Evolutionary conservation across 2,113 vertebrate species (phyloP).

Genomic region (Sarotherodon lohbergeri): DNA sequence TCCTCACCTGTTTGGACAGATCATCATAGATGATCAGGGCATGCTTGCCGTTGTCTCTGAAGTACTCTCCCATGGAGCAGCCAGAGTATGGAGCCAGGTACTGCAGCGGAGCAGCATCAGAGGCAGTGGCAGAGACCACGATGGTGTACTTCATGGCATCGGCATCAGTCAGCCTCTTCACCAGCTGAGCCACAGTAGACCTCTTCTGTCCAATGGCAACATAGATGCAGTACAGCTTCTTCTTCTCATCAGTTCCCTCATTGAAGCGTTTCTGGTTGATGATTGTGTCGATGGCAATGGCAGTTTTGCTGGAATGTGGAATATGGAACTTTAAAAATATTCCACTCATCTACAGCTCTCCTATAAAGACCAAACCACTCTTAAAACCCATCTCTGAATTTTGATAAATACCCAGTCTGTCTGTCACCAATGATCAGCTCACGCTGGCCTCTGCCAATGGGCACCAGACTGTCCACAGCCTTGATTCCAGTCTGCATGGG

Average conservation of each 20-base stretch:
- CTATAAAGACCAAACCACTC: background rate
- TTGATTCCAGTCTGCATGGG: slow-evolving; percentile 99
- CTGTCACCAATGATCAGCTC: slow-evolving; percentile 98
- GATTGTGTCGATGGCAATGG: slow-evolving; percentile 97
- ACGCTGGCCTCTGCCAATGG: slow-evolving; percentile 95
- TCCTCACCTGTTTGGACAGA: slow-evolving; percentile 93
- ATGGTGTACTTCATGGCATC: slow-evolving; percentile 99
- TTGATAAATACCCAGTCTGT: slow-evolving; percentile 84
- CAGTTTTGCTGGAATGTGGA: slow-evolving; percentile 82
- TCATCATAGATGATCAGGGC: slow-evolving; percentile 98
- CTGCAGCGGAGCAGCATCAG: slow-evolving; percentile 94
- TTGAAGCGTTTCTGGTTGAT: slow-evolving; percentile 99
- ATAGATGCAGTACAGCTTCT: slow-evolving; percentile 98
- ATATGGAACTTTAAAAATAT: background rate
- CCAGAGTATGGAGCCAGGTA: slow-evolving; percentile 97
- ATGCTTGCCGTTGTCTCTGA: slow-evolving; percentile 96
- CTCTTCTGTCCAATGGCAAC: slow-evolving; percentile 98
- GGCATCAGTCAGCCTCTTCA: slow-evolving; percentile 93
- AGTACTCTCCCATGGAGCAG: slow-evolving; percentile 98
- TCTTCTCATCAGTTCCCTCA: slow-evolving; percentile 94
- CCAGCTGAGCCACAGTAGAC: slow-evolving; percentile 96
- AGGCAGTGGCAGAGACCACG: slow-evolving; percentile 96
- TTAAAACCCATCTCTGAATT: background rate
- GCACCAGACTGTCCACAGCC: slow-evolving; percentile 97
- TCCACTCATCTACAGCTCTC: background rate